phyloP scores from a whole-genome alignment of 1,140 invertebrate genomes.

The Bombyx mori region DNA sequence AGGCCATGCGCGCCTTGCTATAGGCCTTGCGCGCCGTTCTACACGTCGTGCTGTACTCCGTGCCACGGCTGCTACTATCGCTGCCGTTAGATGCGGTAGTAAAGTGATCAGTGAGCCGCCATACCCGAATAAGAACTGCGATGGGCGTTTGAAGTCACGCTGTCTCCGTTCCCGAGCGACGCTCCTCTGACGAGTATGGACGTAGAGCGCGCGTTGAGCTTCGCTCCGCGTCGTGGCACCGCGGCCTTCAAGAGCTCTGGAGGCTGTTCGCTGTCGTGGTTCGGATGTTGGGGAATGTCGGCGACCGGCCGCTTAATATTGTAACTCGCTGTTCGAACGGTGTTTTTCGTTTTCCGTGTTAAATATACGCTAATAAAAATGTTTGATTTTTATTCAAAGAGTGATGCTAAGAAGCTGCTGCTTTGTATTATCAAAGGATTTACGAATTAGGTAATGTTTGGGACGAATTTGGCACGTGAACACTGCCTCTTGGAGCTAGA shows the following conservation, averaged over 20 bases:
- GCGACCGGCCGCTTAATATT: no score
- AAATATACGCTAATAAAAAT: no score
- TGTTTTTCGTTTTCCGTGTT: no score
- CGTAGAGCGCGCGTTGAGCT: constrained; percentile 12
- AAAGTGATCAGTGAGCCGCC: constrained; percentile 1
- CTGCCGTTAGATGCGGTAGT: constrained; percentile 13
- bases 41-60: constrained; percentile 28
- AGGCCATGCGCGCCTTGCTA: constrained; percentile 28
- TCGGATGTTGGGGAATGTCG: neutral
- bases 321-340: no score
- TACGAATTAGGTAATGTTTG: no score
- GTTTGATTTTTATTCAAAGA: no score
- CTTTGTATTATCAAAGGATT: no score
- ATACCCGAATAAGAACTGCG: neutral
- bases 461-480: no score
- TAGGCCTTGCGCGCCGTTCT: constrained; percentile 25
- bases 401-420: no score
- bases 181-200: constrained; percentile 12
- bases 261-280: constrained; percentile 3
- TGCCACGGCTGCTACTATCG: constrained; percentile 32
- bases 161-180: constrained; percentile 9
- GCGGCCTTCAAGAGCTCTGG: constrained; percentile 9
- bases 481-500: no score
- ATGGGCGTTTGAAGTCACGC: neutral
- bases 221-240: constrained; percentile 3